Evolutionary conservation across 2,113 vertebrate genomes (phyloP), one percentile per base, ranked within the genome.

Genomic region (Grammomys surdaster): DNA sequence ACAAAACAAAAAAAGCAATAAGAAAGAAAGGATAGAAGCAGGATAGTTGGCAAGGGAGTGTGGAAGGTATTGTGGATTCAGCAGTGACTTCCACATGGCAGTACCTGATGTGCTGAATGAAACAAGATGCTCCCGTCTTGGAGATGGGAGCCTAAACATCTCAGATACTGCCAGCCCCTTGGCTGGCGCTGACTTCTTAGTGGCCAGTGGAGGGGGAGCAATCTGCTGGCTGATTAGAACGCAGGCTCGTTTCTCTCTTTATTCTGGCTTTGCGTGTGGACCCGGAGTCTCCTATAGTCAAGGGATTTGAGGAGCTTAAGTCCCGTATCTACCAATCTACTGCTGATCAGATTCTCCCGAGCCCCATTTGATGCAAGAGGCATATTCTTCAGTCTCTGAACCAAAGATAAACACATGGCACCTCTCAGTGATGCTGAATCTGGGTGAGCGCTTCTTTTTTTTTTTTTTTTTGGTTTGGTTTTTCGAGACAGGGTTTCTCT

Each of bases 301-400:
- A 56, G 36, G 28, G 28, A 88, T 69, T 81, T 90, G 14, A 31
- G 33, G 40, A 40, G 22, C 40, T 51, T n/a, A 46, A 43, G 26
- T 54, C 56, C 26, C 54, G 51, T 89, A 89, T 94, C 77, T 46
- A 78, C 90, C 70, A 56, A 91, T 90, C 26, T 93, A 72, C 63
- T 70, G 72, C 72, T 69, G 91, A 91, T 95, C 28, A 80, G 94
- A 56, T 86, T 60, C 28, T 33, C 51, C 88, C 46, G 51, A 95
- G 77, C 76, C 14, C 65, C 17, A 1, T 84, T 72, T 16, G 56
- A 90, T 70, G 51, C 93, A 63, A 54, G 56, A 20, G 72, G 81
- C 63, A 91, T 51, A n/a, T 70, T 77, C 60, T 10, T 24, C 6
- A 4, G 0, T 22, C 46, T 78, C 75, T 22, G 33, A 48, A 43